Conservation (phyloP, 2,888 invertebrate species). For the Nymphalis urticae region DNA sequence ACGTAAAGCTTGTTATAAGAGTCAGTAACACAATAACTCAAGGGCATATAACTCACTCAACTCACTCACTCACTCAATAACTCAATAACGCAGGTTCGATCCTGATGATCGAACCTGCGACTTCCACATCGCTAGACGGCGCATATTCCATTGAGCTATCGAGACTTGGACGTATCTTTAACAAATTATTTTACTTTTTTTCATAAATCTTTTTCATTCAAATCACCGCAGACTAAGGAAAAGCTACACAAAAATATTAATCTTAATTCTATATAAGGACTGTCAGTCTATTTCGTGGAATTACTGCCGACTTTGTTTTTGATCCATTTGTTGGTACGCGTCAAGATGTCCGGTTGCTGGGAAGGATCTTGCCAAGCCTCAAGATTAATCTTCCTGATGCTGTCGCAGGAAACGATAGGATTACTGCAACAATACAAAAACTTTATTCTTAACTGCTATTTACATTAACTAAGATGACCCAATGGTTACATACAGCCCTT, state of each 20-base stretch:
- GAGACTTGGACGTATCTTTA: too few species aligned
- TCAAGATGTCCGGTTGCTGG: slow-evolving; percentile 67
- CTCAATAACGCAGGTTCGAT: too few species aligned
- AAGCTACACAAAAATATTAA: neutral
- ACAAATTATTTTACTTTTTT: too few species aligned
- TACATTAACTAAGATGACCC: too few species aligned
- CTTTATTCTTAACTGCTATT: neutral
- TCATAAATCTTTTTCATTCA: neutral
- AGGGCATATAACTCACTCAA: too few species aligned
- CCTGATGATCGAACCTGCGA: too few species aligned
- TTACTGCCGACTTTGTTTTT: slow-evolving; percentile 68
- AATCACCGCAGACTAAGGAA: slow-evolving; percentile 13
- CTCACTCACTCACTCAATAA: too few species aligned
- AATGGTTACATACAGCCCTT: too few species aligned
- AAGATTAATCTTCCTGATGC: slow-evolving; percentile 72
- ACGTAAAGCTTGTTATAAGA: too few species aligned
- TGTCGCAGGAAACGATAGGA: slow-evolving; percentile 73
- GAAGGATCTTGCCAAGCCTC: slow-evolving; percentile 71
- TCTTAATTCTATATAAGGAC: neutral
- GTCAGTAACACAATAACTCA: too few species aligned
- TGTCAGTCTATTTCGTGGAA: slow-evolving; percentile 55
- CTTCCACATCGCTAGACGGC: too few species aligned
- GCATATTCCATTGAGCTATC: too few species aligned
- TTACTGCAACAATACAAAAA: slow-evolving; percentile 68
- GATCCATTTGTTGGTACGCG: slow-evolving; percentile 74